Percentiles rank a stretch among this genome's conserved stretches.
Evolutionary conservation across 2,113 vertebrate species (phyloP).

Genomic region (Peromyscus leucopus): DNA sequence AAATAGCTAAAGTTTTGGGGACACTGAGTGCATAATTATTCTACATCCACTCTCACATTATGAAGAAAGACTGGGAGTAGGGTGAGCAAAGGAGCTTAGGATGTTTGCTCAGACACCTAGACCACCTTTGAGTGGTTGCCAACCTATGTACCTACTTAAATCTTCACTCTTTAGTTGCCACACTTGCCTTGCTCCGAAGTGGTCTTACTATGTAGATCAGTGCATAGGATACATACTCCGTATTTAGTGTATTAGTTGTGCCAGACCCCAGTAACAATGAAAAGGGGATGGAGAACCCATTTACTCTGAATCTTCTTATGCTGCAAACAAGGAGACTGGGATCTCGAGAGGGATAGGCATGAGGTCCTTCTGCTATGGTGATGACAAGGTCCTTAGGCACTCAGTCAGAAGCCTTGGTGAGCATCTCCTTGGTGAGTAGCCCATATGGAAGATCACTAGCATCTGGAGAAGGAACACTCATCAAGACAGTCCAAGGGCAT

Average conservation of each 20-base stretch:
- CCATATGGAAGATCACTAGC: background rate
- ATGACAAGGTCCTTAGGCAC: background rate
- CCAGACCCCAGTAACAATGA: background rate
- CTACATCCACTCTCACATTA: background rate
- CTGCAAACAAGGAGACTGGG: background rate
- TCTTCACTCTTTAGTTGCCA: background rate
- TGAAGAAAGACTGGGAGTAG: background rate
- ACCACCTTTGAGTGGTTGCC: rapidly evolving
- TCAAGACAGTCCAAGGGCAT: background rate
- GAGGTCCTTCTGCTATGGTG: background rate
- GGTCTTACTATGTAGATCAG: background rate
- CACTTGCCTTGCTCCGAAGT: background rate
- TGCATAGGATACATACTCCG: background rate
- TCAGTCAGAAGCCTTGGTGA: background rate
- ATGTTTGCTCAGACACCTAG: rapidly evolving
- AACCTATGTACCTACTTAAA: background rate
- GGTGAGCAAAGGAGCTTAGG: background rate
- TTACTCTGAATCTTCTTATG: background rate
- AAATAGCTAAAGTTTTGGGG: background rate
- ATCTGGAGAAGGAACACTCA: background rate
- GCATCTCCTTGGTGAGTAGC: background rate
- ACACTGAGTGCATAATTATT: background rate
- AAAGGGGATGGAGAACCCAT: background rate
- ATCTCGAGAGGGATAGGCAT: background rate
- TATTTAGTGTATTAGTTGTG: background rate